Percentiles rank a stretch among this genome's conserved stretches.
Evolutionary conservation across 2,888 invertebrate species (phyloP).

Genomic region (Pseudococcus longispinus): DNA sequence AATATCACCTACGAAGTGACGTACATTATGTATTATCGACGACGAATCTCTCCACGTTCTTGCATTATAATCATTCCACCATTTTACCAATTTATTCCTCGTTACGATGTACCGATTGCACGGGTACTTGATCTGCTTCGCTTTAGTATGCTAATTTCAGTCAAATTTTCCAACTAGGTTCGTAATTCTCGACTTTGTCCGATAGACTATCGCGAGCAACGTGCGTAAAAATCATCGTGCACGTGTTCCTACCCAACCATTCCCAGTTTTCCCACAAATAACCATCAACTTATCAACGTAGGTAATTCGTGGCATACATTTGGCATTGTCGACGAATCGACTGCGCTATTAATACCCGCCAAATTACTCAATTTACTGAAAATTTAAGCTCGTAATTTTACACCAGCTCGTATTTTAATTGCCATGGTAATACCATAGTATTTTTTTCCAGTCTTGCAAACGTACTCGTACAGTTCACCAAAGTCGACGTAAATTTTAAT

Average conservation of each 20-base stretch:
- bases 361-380: neutral
- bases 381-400: neutral
- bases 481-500: neutral
- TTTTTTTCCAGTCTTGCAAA: neutral
- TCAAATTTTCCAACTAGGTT: neutral
- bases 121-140: neutral
- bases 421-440: neutral
- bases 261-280: neutral
- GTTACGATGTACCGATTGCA: neutral
- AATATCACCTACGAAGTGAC: conserved; percentile 9
- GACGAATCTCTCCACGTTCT: neutral
- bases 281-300: neutral
- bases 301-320: neutral
- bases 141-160: neutral
- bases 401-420: neutral
- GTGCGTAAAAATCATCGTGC: neutral
- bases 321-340: neutral
- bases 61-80: neutral
- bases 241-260: neutral
- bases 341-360: neutral
- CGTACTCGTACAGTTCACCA: neutral
- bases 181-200: neutral
- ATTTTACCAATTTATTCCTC: neutral
- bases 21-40: neutral
- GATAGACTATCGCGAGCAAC: neutral